These are phyloP conservation scores for Crotalus tigris DNA, from an alignment of 2,113 vertebrate species.

Conservation along the genomic window DNA sequence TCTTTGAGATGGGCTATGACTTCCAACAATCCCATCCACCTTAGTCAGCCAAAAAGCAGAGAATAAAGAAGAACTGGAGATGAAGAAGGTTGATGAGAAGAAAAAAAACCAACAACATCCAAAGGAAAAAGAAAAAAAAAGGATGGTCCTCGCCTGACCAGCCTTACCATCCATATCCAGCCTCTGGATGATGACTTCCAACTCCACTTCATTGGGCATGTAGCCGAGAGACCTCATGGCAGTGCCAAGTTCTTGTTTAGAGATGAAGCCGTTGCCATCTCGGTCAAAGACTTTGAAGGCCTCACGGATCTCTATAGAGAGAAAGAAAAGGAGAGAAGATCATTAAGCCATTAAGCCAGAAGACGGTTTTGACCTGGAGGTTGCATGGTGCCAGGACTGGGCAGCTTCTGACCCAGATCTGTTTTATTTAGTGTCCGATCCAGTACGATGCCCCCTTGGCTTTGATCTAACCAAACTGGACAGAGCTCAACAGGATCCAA, in stretches of 20 bases:
- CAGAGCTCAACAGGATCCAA: too few relatives aligned
- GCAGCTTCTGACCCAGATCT: neutral
- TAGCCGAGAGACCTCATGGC: slow-evolving; percentile 95
- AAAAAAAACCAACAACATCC: too few relatives aligned
- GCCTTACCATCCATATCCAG: slow-evolving; percentile 93
- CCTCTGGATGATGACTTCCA: slow-evolving; percentile 93
- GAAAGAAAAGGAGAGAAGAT: neutral
- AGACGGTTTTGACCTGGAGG: neutral
- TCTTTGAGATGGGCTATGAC: neutral
- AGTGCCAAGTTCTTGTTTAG: slow-evolving; percentile 93
- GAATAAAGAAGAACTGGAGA: neutral
- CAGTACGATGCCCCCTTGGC: too few relatives aligned
- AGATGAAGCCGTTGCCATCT: slow-evolving; percentile 95
- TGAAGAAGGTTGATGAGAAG: neutral
- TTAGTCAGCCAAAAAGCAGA: neutral
- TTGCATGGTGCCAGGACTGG: neutral
- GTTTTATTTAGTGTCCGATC: neutral
- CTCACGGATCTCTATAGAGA: slow-evolving; percentile 84
- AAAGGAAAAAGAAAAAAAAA: too few relatives aligned
- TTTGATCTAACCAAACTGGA: too few relatives aligned
- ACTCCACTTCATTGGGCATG: slow-evolving; percentile 96
- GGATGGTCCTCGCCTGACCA: slow-evolving; percentile 19
- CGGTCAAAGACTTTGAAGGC: slow-evolving; percentile 95
- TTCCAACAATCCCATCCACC: neutral
- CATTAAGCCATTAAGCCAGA: neutral